Conservation (phyloP, 1,140 invertebrate genomes). For the Drosophila simulans region DNA sequence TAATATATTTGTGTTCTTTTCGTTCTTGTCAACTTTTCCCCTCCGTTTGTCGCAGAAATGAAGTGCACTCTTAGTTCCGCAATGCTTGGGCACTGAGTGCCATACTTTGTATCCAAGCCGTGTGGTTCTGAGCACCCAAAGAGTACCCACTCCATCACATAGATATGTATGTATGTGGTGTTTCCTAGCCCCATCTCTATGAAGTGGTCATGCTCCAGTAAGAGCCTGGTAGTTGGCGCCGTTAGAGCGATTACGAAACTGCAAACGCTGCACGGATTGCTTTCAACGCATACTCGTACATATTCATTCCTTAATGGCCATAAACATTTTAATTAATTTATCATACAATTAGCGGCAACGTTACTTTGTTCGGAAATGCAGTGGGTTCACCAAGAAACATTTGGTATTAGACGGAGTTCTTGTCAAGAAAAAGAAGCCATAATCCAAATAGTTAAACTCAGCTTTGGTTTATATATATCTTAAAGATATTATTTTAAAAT, state of each 20-base stretch:
- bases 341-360: conserved; percentile 70
- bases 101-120: conserved; percentile 11
- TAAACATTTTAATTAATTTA: conserved; percentile 62
- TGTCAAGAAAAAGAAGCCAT: too few species aligned
- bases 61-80: conserved; percentile 54
- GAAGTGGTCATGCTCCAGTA: conserved; percentile 72
- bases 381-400: background rate
- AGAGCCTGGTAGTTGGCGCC: conserved; percentile 39
- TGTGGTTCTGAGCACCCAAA: conserved; percentile 8
- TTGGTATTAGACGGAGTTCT: conserved; percentile 3
- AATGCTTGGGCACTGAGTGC: background rate
- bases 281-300: conserved; percentile 37
- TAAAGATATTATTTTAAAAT: too few species aligned
- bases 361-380: conserved; percentile 19
- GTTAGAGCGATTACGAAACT: conserved; percentile 76
- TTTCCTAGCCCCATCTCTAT: background rate
- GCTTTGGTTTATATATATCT: too few species aligned
- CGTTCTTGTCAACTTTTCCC: conserved; percentile 36
- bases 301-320: conserved; percentile 40
- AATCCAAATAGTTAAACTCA: too few species aligned
- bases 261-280: conserved; percentile 52
- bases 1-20: conserved; percentile 21
- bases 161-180: too few species aligned
- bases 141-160: too few species aligned
- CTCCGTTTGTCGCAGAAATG: conserved; percentile 30